phyloP scores from a whole-genome alignment of 2,113 vertebrate species.

The Saguinus midas region DNA sequence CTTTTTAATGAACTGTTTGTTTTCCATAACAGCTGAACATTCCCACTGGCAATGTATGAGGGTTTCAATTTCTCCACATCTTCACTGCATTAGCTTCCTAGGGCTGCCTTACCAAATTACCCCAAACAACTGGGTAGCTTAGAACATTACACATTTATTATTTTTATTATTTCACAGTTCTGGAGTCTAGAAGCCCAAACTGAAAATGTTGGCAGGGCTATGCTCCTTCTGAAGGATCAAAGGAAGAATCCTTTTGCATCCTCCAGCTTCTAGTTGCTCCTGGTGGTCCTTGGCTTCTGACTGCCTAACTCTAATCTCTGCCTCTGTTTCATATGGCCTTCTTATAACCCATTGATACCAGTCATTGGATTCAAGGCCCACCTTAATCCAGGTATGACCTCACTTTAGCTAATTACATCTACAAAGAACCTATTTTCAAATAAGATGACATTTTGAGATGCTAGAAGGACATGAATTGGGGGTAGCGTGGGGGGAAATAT shows the following conservation, averaged over 20 bases:
- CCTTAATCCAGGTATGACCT: not conserved
- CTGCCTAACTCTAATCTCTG: not conserved
- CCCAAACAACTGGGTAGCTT: not conserved
- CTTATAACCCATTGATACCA: not conserved
- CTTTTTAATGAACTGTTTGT: not conserved
- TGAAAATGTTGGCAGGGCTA: not conserved
- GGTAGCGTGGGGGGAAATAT: not conserved
- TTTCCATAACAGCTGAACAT: not conserved
- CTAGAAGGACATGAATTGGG: not conserved
- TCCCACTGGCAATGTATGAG: not conserved
- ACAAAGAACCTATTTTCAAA: not conserved
- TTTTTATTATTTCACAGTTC: not conserved
- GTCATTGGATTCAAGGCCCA: not conserved
- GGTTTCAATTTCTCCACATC: not conserved
- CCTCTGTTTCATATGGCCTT: not conserved
- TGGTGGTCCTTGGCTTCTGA: not conserved
- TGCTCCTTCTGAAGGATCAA: not conserved
- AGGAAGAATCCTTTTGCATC: not conserved
- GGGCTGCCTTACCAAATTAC: not conserved
- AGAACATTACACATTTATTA: not conserved
- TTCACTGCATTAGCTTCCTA: not conserved
- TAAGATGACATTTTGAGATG: not conserved
- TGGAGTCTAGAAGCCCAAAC: not conserved
- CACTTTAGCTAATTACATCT: not conserved
- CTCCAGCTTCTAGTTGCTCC: not conserved